Evolutionary conservation across 2,797 vertebrate genomes (phyloP), one percentile per base, ranked within the genome.

Genomic region (Gallirallus australis): DNA sequence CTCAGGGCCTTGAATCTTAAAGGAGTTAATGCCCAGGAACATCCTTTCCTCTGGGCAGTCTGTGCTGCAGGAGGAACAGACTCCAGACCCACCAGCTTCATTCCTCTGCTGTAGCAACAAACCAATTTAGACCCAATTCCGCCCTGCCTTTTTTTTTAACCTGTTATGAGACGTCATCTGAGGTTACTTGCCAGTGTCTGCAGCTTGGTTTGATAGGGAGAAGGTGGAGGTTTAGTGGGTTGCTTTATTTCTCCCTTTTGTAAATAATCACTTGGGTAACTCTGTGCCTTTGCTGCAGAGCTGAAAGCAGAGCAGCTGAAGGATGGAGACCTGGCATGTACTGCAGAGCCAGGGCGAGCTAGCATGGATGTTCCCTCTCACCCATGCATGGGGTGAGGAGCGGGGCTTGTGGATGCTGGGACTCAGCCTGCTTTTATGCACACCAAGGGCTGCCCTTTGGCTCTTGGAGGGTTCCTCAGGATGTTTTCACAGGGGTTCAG

Each of bases 381-480:
- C 19, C 35, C 1, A 0, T 81, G 45, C 17, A 40, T 0, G 0
- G 18, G 47, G 28, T 3, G 3, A 4, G 68, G 53, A 76, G 8
- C 3, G 3, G 16, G 82, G 25, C 72, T 25, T 1, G 2, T 31
- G 75, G n/a, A 14, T 7, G 3, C 12, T 6, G 17, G 33, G 59
- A 30, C 50, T 61, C 28, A 59, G 8, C 16, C 31, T 47, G 27
- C 66, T 57, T 13, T 64, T 56, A 28, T 28, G 53, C 50, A 23
- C 23, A 11, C 21, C 35, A 7, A 12, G 35, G 7, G 16, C 73
- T 80, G 21, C 42, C 48, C 31, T 76, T 11, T 7, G 8, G 40
- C 45, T 76, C 50, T 0, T 0, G 4, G 9, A 68, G 30, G 20
- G 40, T 50, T 86, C 45, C 83, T 52, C 4, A 15, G 42, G 52